Conservation (phyloP, 2,797 vertebrate genomes). For the Taeniopygia guttata region DNA sequence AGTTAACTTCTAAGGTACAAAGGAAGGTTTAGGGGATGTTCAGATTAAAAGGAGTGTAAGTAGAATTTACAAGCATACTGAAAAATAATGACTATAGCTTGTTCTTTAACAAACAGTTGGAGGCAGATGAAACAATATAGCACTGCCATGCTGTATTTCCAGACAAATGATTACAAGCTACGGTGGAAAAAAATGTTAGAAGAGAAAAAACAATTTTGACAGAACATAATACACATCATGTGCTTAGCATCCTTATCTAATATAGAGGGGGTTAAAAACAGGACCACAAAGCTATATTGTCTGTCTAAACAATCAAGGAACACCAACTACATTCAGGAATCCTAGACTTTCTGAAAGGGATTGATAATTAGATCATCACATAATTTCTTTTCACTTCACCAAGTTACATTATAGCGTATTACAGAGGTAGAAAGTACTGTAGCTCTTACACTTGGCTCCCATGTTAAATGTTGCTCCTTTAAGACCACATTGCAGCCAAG, state of each 20-base stretch:
- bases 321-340: background rate
- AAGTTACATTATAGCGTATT: background rate
- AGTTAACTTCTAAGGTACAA: background rate
- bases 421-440: fast-evolving
- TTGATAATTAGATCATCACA: background rate
- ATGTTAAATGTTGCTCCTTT: background rate
- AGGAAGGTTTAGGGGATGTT: background rate
- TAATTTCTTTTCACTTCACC: background rate
- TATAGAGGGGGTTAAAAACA: background rate
- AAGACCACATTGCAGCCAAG: background rate
- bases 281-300: background rate
- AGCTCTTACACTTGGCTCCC: background rate
- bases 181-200: background rate
- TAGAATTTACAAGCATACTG: background rate
- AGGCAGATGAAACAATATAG: background rate
- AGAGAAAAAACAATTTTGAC: background rate
- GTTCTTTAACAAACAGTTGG: background rate
- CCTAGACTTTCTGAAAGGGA: background rate
- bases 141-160: background rate
- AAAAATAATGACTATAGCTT: background rate
- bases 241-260: background rate
- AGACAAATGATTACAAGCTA: background rate
- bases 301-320: background rate
- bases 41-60: background rate
- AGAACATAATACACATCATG: background rate